phyloP scores from a whole-genome alignment of 2,888 invertebrate genomes.

The Bembecia ichneumoniformis region DNA sequence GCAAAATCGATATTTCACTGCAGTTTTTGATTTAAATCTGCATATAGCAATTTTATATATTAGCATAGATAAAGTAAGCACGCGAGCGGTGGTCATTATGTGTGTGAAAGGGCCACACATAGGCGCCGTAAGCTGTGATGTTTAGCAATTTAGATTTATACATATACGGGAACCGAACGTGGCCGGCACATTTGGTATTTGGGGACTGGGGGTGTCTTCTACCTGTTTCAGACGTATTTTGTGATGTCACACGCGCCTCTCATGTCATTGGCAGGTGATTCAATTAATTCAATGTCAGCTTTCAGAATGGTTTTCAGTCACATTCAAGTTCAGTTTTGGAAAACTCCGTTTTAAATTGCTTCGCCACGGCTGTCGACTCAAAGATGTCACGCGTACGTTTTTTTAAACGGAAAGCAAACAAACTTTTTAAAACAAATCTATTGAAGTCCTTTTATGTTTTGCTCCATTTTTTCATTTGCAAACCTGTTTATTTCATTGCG shows the following conservation, averaged over 20 bases:
- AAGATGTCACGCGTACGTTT: too few species aligned
- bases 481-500: too few species aligned
- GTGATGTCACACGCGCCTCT: not conserved
- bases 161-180: slow-evolving; percentile 7
- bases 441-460: too few species aligned
- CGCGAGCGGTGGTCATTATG: slow-evolving; percentile 5
- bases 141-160: slow-evolving; percentile 48
- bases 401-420: too few species aligned
- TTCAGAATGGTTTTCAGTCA: too few species aligned
- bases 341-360: too few species aligned
- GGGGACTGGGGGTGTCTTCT: not conserved
- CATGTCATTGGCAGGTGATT: not conserved
- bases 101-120: slow-evolving; percentile 24
- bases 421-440: too few species aligned
- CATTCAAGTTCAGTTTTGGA: too few species aligned
- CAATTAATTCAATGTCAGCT: not conserved
- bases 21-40: not conserved
- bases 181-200: not conserved
- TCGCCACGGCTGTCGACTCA: too few species aligned
- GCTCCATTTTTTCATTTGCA: too few species aligned
- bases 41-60: not conserved
- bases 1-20: too few species aligned
- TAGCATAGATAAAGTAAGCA: slow-evolving; percentile 1
- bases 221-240: not conserved
- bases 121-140: slow-evolving; percentile 26